Conservation (phyloP, 2,888 invertebrate genomes). For the Bedellia somnulentella region DNA sequence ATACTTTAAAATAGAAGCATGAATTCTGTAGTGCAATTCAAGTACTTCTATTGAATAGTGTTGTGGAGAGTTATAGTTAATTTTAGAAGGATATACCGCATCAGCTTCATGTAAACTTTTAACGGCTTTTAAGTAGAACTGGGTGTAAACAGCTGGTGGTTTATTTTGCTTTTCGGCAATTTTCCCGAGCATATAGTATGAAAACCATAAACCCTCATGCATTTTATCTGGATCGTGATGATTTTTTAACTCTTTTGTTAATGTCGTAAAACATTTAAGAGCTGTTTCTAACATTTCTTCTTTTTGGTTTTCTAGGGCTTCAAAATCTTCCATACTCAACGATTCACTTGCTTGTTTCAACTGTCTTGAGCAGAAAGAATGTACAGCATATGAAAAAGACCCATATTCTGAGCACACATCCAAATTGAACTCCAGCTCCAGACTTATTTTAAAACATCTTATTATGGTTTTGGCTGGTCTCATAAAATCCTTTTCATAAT, state of each 20-base stretch:
- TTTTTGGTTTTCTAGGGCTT: slow-evolving; percentile 73
- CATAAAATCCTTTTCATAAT: slow-evolving; percentile 65
- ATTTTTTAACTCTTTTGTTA: slow-evolving; percentile 63
- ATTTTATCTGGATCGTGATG: slow-evolving; percentile 54
- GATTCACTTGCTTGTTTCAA: slow-evolving; percentile 80
- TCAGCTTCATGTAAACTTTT: slow-evolving; percentile 76
- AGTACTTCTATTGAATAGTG: slow-evolving; percentile 85
- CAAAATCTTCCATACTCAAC: slow-evolving; percentile 73
- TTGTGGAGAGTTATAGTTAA: slow-evolving; percentile 82
- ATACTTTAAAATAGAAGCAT: slow-evolving; percentile 86
- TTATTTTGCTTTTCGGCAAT: slow-evolving; percentile 84
- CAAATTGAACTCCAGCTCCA: slow-evolving; percentile 73
- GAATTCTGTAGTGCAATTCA: slow-evolving; percentile 82
- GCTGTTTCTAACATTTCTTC: slow-evolving; percentile 79
- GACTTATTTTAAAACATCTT: slow-evolving; percentile 78
- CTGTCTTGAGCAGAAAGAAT: slow-evolving; percentile 86
- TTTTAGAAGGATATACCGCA: slow-evolving; percentile 83
- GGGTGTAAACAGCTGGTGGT: slow-evolving; percentile 72
- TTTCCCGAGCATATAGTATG: slow-evolving; percentile 95
- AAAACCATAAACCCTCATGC: slow-evolving; percentile 88
- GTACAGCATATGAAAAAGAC: slow-evolving; percentile 84
- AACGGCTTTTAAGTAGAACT: slow-evolving; percentile 80
- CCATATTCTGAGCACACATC: slow-evolving; percentile 91
- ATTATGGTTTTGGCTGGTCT: slow-evolving; percentile 73
- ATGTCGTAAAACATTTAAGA: slow-evolving; percentile 74